phyloP scores from a whole-genome alignment of 2,113 vertebrate species.

The Tauraco erythrolophus region DNA sequence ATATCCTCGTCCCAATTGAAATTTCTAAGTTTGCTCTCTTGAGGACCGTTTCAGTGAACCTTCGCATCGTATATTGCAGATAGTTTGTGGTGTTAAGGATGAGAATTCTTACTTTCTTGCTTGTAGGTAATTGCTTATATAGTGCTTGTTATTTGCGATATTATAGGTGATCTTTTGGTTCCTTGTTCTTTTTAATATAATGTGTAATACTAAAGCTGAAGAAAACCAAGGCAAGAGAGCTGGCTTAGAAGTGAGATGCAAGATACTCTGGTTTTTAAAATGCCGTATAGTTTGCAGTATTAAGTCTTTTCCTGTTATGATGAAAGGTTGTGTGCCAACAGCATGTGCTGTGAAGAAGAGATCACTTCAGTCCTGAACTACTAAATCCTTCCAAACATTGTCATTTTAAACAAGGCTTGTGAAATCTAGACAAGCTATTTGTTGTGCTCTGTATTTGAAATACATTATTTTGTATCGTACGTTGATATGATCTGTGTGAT shows the following conservation, averaged over 20 bases:
- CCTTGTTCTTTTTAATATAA: not conserved
- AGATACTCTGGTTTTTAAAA: constrained; percentile 56
- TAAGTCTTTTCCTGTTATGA: not conserved
- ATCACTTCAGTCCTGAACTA: constrained; percentile 8
- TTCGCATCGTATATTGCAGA: not conserved
- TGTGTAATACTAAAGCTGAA: constrained; percentile 20
- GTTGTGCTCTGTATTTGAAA: not conserved
- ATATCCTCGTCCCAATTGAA: not conserved
- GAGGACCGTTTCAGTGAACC: not conserved
- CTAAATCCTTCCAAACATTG: constrained; percentile 14
- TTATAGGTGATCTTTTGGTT: not conserved
- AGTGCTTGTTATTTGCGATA: not conserved
- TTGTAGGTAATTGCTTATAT: not conserved
- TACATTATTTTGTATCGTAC: not conserved
- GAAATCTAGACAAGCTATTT: not conserved
- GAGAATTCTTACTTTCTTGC: constrained; percentile 20
- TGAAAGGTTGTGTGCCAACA: not conserved
- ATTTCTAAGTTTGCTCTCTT: not conserved
- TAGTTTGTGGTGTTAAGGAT: not conserved
- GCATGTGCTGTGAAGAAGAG: not conserved
- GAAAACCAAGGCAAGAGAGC: not conserved
- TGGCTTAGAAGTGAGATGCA: not conserved
- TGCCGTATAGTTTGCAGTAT: not conserved
- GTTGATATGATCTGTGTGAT: not conserved
- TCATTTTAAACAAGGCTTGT: not conserved